Base-by-base conservation (phyloP, 37 sponge, comb jelly and placozoan genomes). In the Bolinopsis microptera region DNA sequence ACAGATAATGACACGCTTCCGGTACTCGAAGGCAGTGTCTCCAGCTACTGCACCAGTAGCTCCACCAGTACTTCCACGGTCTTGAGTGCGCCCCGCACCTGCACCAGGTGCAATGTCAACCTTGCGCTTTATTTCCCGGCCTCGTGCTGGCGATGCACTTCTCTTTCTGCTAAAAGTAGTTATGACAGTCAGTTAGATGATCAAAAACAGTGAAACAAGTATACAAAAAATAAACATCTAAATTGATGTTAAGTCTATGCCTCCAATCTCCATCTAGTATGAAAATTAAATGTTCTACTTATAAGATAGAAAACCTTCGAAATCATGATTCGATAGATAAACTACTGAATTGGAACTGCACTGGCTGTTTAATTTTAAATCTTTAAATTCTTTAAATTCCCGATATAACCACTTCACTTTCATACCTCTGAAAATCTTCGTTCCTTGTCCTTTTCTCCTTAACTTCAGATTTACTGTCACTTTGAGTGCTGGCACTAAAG, bases 1-100 rank as follows among this genome's bases (percentile, higher is more conserved):
- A 39, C 36, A 86, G 28, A 86, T 86, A 27, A 86, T 38, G 24
- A 86, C 90, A 24, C 41, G n/a, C 22, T 86, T 86, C 41, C 90
- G 24, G 30, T 86, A 39, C 24, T 82, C 83, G 38, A 36, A 36
- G 5, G 24, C 24, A 67, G 18, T 67, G 68, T 24, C 26, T 9
- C 18, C 31, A 21, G 26, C 26, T 72, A 8, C 32, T 72, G 75
- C 5, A n/a, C 31, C 61, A 18, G 5, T 5, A 48, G 5, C 13
- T 13, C 61, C 9, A 18, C 61, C 61, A 18, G 61, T 5, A 24
- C 38, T 8, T 5, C 22, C 35, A 35, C 5, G 13, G 18, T 67
- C 61, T 48, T 48, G 61, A 48, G 5, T 48, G 9, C 61, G 61
- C 13, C 61, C 61, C 13, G 61, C 9, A 24, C 38, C 38, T 5